These are phyloP conservation scores for Tychaedon coryphoeus DNA, from an alignment of 2,113 vertebrate species.

Conservation along the genomic window DNA sequence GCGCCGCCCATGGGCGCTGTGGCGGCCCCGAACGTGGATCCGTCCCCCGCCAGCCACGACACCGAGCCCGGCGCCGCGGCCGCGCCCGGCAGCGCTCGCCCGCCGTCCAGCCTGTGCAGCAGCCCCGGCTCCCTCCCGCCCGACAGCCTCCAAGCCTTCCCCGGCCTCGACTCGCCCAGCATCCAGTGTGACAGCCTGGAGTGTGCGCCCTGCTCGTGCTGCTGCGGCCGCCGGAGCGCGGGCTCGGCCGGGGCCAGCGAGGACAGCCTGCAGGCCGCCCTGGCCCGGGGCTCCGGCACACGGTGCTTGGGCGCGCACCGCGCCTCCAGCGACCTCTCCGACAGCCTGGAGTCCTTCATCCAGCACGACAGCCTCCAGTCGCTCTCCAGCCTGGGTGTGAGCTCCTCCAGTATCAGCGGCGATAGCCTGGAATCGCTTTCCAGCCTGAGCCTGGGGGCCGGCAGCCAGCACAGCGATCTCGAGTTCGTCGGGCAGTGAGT, in stretches of 20 bases:
- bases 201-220: not conserved
- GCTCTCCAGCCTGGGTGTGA: not conserved
- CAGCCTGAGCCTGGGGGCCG: not conserved
- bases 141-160: not conserved
- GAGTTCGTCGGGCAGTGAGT: not conserved
- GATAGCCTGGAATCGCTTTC: conserved; percentile 56
- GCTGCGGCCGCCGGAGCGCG: not conserved
- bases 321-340: not conserved
- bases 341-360: conserved; percentile 23
- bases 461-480: not conserved
- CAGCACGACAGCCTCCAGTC: conserved; percentile 57
- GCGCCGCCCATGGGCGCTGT: not conserved
- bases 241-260: not conserved
- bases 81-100: not conserved
- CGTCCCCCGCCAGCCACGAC: not conserved
- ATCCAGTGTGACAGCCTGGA: conserved; percentile 51
- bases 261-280: conserved; percentile 27
- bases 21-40: not conserved
- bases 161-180: conserved; percentile 23
- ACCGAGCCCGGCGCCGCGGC: not conserved
- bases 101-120: conserved; percentile 11
- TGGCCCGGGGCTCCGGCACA: accelerated
- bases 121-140: conserved; percentile 22
- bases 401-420: conserved; percentile 9
- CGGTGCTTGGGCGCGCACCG: not conserved